Evolutionary conservation across 2,113 vertebrate genomes (phyloP).

Genomic region (Clarias gariepinus): DNA sequence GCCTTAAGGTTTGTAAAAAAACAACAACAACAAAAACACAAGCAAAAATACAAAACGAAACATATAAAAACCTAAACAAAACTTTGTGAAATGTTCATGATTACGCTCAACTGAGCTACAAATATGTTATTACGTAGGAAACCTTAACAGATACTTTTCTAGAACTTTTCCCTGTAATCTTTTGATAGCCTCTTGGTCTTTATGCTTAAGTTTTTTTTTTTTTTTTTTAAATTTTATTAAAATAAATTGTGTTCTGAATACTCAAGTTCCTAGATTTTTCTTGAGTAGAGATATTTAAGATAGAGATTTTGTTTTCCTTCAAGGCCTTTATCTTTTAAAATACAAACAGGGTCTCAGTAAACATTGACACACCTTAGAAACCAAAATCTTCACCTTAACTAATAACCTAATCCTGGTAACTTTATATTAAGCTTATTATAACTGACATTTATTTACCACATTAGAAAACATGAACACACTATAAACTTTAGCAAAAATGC

Average conservation of each 20-base stretch:
- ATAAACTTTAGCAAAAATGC: not conserved
- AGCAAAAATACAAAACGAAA: too few relatives aligned
- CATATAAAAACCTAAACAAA: not conserved
- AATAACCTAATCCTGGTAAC: not conserved
- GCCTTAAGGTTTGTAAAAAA: too few relatives aligned
- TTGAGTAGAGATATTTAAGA: not conserved
- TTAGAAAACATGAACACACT: not conserved
- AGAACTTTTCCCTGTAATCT: not conserved
- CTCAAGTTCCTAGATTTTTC: not conserved
- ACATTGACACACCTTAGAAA: not conserved
- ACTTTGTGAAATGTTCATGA: too few relatives aligned
- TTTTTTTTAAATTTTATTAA: not conserved
- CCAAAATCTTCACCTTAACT: not conserved
- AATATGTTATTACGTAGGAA: too few relatives aligned
- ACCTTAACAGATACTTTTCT: not conserved
- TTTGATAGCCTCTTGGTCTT: too few relatives aligned
- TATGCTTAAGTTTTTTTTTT: too few relatives aligned
- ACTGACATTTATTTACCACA: too few relatives aligned
- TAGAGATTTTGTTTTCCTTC: not conserved
- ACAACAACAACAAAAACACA: too few relatives aligned
- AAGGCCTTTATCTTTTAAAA: not conserved
- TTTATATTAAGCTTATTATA: too few relatives aligned
- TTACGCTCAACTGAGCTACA: too few relatives aligned
- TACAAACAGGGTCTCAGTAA: not conserved
- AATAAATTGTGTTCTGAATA: not conserved